Base-by-base conservation (phyloP, 2,113 vertebrate genomes). In the Copsychus sechellarum region DNA sequence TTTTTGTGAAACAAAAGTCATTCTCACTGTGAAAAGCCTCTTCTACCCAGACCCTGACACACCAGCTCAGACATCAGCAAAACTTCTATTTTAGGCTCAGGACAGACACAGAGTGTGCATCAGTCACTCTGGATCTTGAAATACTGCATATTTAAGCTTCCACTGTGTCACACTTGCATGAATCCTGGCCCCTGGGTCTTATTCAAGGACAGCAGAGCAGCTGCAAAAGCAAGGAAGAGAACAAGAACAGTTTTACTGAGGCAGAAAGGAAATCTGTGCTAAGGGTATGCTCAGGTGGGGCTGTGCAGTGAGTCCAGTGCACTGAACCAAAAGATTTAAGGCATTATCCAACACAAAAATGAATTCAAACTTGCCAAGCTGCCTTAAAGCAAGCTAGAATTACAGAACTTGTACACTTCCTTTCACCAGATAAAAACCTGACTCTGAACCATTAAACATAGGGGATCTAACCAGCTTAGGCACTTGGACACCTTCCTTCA, bases 121-220 rank as follows among this genome's bases (percentile, higher is more conserved):
- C 82, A 66, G 48, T 54, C 81, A 72, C 48, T 24, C 60, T 86
- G 69, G 67, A 73, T 85, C 94, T 66, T 92, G 92, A 91, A 94
- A 86, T 54, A 34, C 47, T 21, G 88, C 90, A 83, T 86, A 70
- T 83, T 45, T 93, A 69, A 88, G 71, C 76, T 71, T 78, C 36
- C 38, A 17, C 38, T 78, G 64, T 86, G 88, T 45, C 72, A 86
- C 33, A 47, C 10, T 28, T 18, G 43, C 69, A 34, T 31, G 48
- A 34, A 54, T 91, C 61, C 73, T 88, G 79, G 48, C 42, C 81
- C 45, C 29, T 4, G 62, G 76, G 42, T 88, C 83, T 70, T 38
- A 51, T 51, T 78, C 91, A 97, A 97, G 94, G 95, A 56, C 92
- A 88, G 83, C 43, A 85, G 48, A 93, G 62, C 79, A 88, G 88